Evolutionary conservation across 2,888 invertebrate genomes (phyloP), one percentile per base, ranked within the genome.

Genomic region (Schizotus pectinicornis): DNA sequence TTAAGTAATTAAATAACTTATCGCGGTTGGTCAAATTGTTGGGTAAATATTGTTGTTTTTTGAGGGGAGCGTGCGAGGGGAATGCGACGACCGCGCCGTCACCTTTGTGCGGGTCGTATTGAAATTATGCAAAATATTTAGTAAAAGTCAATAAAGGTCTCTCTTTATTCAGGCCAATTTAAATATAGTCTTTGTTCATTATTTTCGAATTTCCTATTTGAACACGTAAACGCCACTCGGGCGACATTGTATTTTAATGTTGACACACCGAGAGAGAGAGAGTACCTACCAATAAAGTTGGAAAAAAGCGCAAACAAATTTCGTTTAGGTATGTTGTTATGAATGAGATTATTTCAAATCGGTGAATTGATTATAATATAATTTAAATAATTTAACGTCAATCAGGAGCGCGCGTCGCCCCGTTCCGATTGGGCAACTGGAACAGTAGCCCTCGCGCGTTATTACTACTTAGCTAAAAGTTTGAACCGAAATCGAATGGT

Each of bases 121-220:
- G n/a, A 35, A 35, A 11, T 9, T 69, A 69, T 70, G 70, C 70
- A 67, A 67, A 69, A 69, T 64, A 63, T 66, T 65, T 64, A 58
- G 63, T 68, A 65, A 65, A 67, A 65, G 69, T 69, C 69, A 69
- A 69, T 64, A 70, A 64, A 70, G 69, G 70, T 70, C 66, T 58
- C 67, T 61, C 59, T 67, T 68, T 67, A 65, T 68, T 64, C 64
- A 55, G 58, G 30, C 46, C 54, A 65, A 70, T 69, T 71, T 68
- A 67, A 71, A 71, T 71, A 65, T 56, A 62, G 56, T 67, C 67
- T 69, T 71, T 71, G 71, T 71, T 64, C 69, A 68, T 69, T 70
- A 71, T 71, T 71, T 70, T 67, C 65, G 61, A 63, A 68, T 71
- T 70, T 67, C 65, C 59, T 63, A 69, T 66, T 67, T 62, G 50